Evolutionary conservation across 2,113 vertebrate species (phyloP), one percentile per base, ranked within the genome.

Genomic region (Limnothrissa miodon): DNA sequence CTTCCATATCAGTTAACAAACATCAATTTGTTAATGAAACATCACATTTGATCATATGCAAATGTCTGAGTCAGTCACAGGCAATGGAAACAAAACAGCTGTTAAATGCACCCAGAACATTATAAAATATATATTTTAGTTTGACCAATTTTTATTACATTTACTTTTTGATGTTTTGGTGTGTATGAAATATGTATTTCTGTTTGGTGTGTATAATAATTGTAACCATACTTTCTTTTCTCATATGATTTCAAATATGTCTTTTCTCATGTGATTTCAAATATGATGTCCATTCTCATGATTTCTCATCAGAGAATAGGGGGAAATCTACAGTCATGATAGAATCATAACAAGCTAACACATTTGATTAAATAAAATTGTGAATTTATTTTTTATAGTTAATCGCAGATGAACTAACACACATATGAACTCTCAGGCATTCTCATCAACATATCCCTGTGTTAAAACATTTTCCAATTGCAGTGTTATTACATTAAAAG

Each of bases 1-100:
- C 39, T 33, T 87, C 33, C 5, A 74, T 2, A 15, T 33, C 59
- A 85, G 0, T 84, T 83, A 78, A 82, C 10, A 29, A 62, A 11
- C 66, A 17, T 15, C 0, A 33, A 56, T 56, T 21, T 10, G 53
- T 56, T 2, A 56, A 39, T 33, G n/a, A 6, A 33, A 5, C 33
- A 11, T 17, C 33, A 36, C 15, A 74, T 74, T 15, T 13, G 29
- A 5, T 74, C 66, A 74, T 74, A 33, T 74, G 29, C 25, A 17
- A 74, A 17, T 33, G 13, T 36, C 33, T 36, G 13, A 74, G 25
- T 4, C 66, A 74, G 66, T 8, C 25, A 70, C 10, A 29, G 11
- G 5, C 0, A 5, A 15, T 74, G 11, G 4, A 39, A 39, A 33
- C 33, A 29, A 74, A 74, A 74, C 29, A 70, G 29, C 25, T 70